phyloP scores from a whole-genome alignment of 2,797 vertebrate genomes.

The Danio choprae region DNA sequence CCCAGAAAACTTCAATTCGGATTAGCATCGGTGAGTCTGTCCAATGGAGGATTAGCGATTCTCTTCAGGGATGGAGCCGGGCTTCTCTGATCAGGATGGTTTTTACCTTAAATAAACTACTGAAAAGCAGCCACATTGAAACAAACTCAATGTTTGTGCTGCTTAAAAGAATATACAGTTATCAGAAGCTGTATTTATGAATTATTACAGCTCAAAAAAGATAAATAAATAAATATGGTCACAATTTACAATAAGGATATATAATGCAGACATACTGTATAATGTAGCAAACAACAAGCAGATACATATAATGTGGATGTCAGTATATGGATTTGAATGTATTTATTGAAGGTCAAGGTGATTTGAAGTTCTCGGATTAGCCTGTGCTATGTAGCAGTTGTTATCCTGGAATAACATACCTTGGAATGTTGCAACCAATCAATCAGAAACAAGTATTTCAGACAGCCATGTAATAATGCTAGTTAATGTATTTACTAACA shows the following conservation, averaged over 20 bases:
- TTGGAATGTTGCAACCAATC: no score
- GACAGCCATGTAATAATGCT: no score
- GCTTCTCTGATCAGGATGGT: constrained; percentile 10
- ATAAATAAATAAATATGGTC: neutral
- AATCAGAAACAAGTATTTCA: no score
- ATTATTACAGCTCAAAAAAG: neutral
- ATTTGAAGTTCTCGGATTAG: no score
- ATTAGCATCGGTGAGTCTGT: constrained; percentile 60
- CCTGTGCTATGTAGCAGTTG: no score
- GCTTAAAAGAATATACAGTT: neutral
- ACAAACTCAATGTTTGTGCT: neutral
- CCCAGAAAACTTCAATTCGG: constrained; percentile 64
- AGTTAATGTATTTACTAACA: no score
- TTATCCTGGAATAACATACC: no score
- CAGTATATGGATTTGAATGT: no score
- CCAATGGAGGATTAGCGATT: constrained; percentile 43
- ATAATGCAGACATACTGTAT: neutral
- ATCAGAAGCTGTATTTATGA: neutral
- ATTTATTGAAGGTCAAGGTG: no score
- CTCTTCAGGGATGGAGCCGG: constrained; percentile 6
- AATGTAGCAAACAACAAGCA: neutral
- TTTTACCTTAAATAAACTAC: constrained; percentile 3
- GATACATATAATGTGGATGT: neutral
- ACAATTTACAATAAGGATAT: no score
- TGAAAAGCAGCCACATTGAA: neutral